A percentile compares a stretch with the other conserved stretches of the same genome.
These are phyloP conservation scores for Papilio aristodemus DNA, from an alignment of 1,140 invertebrate species.

Conservation along the genomic window DNA sequence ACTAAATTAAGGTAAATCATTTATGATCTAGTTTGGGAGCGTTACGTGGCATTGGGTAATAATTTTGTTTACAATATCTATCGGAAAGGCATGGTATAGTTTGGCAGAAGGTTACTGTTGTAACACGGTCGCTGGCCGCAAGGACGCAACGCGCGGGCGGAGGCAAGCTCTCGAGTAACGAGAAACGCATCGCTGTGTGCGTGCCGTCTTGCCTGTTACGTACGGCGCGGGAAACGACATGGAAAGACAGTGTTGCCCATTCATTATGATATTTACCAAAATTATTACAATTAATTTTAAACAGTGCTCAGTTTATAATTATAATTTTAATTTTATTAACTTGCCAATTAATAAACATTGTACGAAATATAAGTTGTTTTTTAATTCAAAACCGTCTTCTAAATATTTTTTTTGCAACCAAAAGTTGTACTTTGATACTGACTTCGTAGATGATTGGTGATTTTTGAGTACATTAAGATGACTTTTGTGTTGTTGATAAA, in stretches of 20 bases:
- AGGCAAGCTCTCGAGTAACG: slow-evolving; percentile 51
- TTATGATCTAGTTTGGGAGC: not conserved
- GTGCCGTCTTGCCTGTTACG: slow-evolving; percentile 47
- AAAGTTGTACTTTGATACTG: too few species aligned
- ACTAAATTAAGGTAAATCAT: not conserved
- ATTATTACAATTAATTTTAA: not conserved
- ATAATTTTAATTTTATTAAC: too few species aligned
- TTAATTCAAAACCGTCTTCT: too few species aligned
- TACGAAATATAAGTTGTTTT: too few species aligned
- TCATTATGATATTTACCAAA: not conserved
- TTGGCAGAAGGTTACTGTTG: slow-evolving; percentile 31
- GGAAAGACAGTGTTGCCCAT: slow-evolving; percentile 52
- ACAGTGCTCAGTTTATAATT: too few species aligned
- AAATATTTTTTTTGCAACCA: too few species aligned
- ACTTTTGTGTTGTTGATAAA: too few species aligned
- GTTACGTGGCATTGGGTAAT: slow-evolving; percentile 18
- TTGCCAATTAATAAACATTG: too few species aligned
- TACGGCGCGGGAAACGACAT: slow-evolving; percentile 49
- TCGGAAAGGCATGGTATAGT: slow-evolving; percentile 19
- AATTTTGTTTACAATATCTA: slow-evolving; percentile 29
- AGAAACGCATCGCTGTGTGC: slow-evolving; percentile 43
- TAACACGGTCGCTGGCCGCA: slow-evolving; percentile 70
- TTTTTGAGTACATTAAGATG: too few species aligned
- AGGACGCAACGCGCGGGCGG: slow-evolving; percentile 77
- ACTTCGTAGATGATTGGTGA: too few species aligned